These are phyloP conservation scores for Epirrhoe tristata DNA, from an alignment of 2,888 invertebrate genomes.

Conservation along the genomic window DNA sequence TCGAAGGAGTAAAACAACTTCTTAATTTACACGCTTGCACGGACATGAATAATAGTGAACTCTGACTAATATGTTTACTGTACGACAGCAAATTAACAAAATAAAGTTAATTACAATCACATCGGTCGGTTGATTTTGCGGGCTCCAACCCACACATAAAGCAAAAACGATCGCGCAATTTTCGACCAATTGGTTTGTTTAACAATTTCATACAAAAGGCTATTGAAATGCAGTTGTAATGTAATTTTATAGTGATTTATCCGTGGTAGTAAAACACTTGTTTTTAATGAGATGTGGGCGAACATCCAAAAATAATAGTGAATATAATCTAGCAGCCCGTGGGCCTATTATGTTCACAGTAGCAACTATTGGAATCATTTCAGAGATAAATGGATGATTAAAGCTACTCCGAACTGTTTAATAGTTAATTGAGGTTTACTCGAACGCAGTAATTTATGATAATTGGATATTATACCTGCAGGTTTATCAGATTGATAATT, in stretches of 20 bases:
- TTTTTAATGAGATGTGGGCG: slow-evolving; percentile 48
- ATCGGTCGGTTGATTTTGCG: slow-evolving; percentile 31
- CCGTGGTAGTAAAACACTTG: slow-evolving; percentile 42
- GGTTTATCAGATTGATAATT: slow-evolving; percentile 25
- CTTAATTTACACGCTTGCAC: slow-evolving; percentile 4
- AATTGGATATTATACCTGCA: slow-evolving; percentile 26
- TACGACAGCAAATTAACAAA: slow-evolving; percentile 22
- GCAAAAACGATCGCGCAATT: slow-evolving; percentile 30
- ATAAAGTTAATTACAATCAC: slow-evolving; percentile 36
- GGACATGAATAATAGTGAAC: slow-evolving; percentile 8
- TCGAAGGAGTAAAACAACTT: slow-evolving; percentile 13
- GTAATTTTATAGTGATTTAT: slow-evolving; percentile 58
- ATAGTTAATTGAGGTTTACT: slow-evolving; percentile 32
- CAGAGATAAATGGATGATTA: slow-evolving; percentile 28
- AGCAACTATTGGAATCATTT: slow-evolving; percentile 22
- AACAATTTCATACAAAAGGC: slow-evolving; percentile 57
- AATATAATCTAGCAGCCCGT: slow-evolving; percentile 20
- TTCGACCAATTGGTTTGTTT: slow-evolving; percentile 43
- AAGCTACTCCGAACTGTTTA: slow-evolving; percentile 21
- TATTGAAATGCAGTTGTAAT: slow-evolving; percentile 57
- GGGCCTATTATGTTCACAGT: slow-evolving; percentile 16
- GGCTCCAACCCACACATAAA: slow-evolving; percentile 33
- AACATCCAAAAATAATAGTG: slow-evolving; percentile 24
- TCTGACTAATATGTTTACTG: slow-evolving; percentile 14
- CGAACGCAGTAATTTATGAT: slow-evolving; percentile 25